Percentiles rank a stretch among this genome's conserved stretches.
Evolutionary conservation across 2,797 vertebrate genomes (phyloP).

Genomic region (Gallinago solitaria): DNA sequence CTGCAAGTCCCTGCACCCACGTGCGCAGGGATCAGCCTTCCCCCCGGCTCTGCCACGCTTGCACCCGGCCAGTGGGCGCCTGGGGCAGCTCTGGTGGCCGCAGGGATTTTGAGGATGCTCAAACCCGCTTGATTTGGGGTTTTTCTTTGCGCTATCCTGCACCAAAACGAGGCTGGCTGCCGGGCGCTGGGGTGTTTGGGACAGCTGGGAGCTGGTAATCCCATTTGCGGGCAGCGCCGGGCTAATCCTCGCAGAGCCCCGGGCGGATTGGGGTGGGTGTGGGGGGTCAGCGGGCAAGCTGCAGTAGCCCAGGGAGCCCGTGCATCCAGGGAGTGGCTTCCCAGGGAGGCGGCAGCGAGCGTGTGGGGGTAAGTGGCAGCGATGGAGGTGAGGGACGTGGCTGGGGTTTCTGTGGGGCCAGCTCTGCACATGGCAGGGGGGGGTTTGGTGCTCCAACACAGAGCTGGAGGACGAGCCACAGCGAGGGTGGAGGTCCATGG

Average conservation of each 20-base stretch:
- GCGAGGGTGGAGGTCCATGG: rapidly evolving
- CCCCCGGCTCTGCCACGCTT: rapidly evolving
- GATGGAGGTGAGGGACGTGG: rapidly evolving
- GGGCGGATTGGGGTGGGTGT: neutral
- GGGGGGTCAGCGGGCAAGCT: neutral
- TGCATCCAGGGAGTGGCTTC: neutral
- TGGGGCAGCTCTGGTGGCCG: neutral
- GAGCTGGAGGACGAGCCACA: neutral
- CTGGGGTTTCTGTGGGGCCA: neutral
- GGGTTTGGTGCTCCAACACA: rapidly evolving
- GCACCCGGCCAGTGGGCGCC: neutral
- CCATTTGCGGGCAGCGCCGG: neutral
- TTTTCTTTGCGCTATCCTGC: neutral
- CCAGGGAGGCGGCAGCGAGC: neutral
- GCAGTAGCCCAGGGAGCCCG: neutral
- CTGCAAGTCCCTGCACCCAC: rapidly evolving
- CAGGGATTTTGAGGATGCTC: neutral
- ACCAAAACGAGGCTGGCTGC: neutral
- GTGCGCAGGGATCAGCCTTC: rapidly evolving
- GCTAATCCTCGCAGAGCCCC: conserved; percentile 39
- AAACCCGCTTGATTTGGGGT: neutral
- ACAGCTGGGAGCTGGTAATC: conserved; percentile 45
- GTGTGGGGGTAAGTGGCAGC: neutral
- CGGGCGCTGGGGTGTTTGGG: rapidly evolving
- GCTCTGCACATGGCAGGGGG: rapidly evolving